These are phyloP conservation scores for Pammene aurita DNA, from an alignment of 2,888 invertebrate genomes.

Conservation along the genomic window DNA sequence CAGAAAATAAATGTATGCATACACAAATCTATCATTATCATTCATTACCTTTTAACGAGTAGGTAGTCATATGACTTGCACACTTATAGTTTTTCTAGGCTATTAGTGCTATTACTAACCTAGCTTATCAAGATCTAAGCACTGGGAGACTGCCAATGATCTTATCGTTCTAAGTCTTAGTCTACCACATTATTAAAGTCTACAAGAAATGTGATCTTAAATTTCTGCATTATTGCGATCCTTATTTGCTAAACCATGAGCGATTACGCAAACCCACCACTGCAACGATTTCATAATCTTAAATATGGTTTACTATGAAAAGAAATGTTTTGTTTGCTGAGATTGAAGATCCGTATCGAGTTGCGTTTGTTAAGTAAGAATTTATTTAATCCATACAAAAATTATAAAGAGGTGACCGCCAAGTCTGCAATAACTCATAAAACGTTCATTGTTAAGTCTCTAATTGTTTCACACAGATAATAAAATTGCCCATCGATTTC, in stretches of 20 bases:
- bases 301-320: conserved; percentile 32
- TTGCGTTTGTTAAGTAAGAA: not conserved
- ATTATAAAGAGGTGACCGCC: no score
- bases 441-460: no score
- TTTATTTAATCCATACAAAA: no score
- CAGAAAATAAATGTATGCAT: not conserved
- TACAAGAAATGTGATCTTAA: conserved; percentile 17
- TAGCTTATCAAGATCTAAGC: conserved; percentile 29
- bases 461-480: no score
- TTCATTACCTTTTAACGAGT: no score
- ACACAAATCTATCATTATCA: not conserved
- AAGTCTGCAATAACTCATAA: not conserved
- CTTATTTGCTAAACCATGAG: conserved; percentile 22
- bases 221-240: conserved; percentile 21
- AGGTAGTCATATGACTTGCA: not conserved
- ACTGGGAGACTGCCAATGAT: conserved; percentile 17
- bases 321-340: conserved; percentile 38
- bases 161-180: conserved; percentile 23
- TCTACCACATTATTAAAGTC: conserved; percentile 18
- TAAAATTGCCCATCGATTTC: no score
- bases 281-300: conserved; percentile 27
- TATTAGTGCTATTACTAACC: conserved; percentile 18
- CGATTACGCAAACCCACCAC: conserved; percentile 31
- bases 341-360: conserved; percentile 43
- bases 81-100: conserved; percentile 17